Evolutionary conservation across 2,797 vertebrate genomes (phyloP).

Genomic region (Scomberomorus guttatus): DNA sequence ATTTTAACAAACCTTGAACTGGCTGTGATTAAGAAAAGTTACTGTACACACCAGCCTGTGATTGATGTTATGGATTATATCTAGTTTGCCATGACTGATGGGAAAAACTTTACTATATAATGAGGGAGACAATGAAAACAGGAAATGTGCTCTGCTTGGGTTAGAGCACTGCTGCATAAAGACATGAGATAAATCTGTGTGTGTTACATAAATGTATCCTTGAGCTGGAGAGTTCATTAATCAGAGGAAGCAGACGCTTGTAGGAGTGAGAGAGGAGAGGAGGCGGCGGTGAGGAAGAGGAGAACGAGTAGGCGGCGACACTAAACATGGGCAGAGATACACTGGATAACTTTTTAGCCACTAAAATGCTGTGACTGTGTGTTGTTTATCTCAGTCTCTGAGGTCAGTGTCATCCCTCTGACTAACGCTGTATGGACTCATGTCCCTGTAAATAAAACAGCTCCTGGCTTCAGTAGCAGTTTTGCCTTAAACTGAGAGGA

Average conservation of each 20-base stretch:
- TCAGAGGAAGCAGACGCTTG: slow-evolving; percentile 54
- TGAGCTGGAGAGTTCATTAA: slow-evolving; percentile 65
- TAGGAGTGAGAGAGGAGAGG: slow-evolving; percentile 12
- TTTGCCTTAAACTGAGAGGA: too few species aligned
- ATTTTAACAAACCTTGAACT: slow-evolving; percentile 24
- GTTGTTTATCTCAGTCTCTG: too few species aligned
- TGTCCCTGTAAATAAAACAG: too few species aligned
- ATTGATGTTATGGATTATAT: slow-evolving; percentile 61
- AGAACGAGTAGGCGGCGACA: background rate
- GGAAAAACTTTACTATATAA: slow-evolving; percentile 46
- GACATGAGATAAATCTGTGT: slow-evolving; percentile 60
- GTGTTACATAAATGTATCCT: slow-evolving; percentile 64
- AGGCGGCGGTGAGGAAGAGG: slow-evolving; percentile 1
- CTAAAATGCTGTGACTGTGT: too few species aligned
- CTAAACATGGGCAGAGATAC: too few species aligned
- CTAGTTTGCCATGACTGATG: slow-evolving; percentile 59
- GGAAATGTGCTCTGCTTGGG: slow-evolving; percentile 49
- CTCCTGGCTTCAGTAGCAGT: too few species aligned
- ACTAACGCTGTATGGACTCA: too few species aligned
- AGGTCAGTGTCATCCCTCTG: too few species aligned
- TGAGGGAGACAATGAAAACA: slow-evolving; percentile 55
- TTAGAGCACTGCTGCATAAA: slow-evolving; percentile 44
- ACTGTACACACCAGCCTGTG: slow-evolving; percentile 20
- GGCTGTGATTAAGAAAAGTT: slow-evolving; percentile 30
- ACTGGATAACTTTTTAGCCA: too few species aligned